Base-by-base conservation (phyloP, 2,113 vertebrate genomes). In the Hippocampus guttulatus region DNA sequence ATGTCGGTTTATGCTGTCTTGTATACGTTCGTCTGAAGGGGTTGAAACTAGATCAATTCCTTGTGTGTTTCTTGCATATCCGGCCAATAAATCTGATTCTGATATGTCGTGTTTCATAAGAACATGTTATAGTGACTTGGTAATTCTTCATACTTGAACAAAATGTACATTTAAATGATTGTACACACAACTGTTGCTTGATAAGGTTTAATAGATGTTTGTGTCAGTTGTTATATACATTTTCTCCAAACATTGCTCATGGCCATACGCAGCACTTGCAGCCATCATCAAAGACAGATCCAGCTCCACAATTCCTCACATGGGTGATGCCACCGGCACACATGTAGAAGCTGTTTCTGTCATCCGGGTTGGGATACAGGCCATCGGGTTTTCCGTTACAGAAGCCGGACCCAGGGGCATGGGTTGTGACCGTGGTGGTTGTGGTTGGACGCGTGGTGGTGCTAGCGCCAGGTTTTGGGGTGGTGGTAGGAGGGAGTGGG, bases 231-330 rank as follows among this genome's bases (percentile, higher is more conserved):
- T 27, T 33, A 43, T 72, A 57, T 25, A 77, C 21, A 67, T 20
- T 27, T 27, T 40, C 7, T 49, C 20, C 20, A 38, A 12, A 41
- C 3, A 4, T 16, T 14, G 12, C 61, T 88, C 65, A 87, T 1
- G 91, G 86, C 92, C 91, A 92, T 27, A 1, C 1, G 25, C 93
- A 93, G 79, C 91, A 92, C 27, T 91, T 92, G 83, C 90, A 93
- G 21, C 43, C 33, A 0, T 84, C 67, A 51, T 81, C 3, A 23
- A 76, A 93, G 62, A 92, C 20, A 0, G 91, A 75, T 64, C 92
- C 92, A 3, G 0, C 0, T 20, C 78, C 87, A 8, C 92, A 93
- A 0, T 1, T 0, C 0, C 12, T 73, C 20, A 68, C 0, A 23
- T 81, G 69, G 11, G 90, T 91, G 38, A 64, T 45, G 45, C 90